These are phyloP conservation scores for Mimachlamys varia DNA, from an alignment of 2,888 invertebrate genomes.

Conservation along the genomic window DNA sequence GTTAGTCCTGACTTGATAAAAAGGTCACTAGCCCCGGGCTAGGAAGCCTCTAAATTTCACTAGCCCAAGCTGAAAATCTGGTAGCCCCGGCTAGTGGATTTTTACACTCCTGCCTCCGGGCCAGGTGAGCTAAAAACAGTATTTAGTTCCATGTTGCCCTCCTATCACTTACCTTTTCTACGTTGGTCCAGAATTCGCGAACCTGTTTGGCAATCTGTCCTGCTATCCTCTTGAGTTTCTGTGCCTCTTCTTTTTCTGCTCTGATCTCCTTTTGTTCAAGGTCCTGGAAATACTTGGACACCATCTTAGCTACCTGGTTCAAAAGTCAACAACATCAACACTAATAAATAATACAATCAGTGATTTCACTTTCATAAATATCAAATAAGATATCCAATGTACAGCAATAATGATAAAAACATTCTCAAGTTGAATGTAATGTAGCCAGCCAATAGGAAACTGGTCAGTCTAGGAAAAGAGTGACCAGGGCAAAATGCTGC, in stretches of 20 bases:
- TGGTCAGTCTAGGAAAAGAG: background rate
- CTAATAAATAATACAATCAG: too few species aligned
- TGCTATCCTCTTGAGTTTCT: conserved; percentile 92
- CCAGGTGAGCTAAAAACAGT: too few species aligned
- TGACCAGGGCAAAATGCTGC: conserved; percentile 37
- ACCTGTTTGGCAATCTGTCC: conserved; percentile 96
- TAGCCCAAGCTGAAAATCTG: too few species aligned
- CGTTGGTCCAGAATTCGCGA: conserved; percentile 96
- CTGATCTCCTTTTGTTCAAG: conserved; percentile 91
- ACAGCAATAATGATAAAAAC: background rate
- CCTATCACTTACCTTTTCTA: conserved; percentile 89
- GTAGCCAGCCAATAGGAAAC: conserved; percentile 33
- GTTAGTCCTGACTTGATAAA: too few species aligned
- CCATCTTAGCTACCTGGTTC: conserved; percentile 78
- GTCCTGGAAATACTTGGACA: conserved; percentile 78
- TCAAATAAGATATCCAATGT: too few species aligned
- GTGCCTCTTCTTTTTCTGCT: conserved; percentile 95
- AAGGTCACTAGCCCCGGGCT: too few species aligned
- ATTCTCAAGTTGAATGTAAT: background rate
- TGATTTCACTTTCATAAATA: too few species aligned
- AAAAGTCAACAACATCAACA: background rate
- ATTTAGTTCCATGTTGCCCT: background rate
- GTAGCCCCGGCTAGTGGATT: too few species aligned
- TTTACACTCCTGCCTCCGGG: too few species aligned
- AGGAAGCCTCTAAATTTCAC: too few species aligned